Conservation (phyloP, 2,113 vertebrate species). For the Scartelaos histophorus region DNA sequence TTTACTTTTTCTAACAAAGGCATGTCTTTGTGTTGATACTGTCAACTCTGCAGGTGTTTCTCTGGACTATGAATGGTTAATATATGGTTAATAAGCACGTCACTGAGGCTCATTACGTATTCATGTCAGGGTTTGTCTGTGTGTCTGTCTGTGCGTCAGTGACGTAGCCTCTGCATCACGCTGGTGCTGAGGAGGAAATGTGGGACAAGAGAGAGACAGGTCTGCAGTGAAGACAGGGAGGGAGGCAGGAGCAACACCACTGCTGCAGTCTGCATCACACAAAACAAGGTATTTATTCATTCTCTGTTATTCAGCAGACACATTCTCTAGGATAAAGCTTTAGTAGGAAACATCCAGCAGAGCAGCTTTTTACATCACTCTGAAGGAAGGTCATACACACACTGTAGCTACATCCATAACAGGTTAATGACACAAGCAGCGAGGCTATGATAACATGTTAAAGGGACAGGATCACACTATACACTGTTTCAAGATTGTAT, state of each 20-base stretch:
- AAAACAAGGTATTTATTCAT: slow-evolving; percentile 25
- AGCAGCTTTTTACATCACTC: not conserved
- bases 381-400: slow-evolving; percentile 25
- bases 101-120: slow-evolving; percentile 9
- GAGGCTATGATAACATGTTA: not conserved
- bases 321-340: not conserved
- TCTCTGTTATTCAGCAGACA: not conserved
- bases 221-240: slow-evolving; percentile 21
- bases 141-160: slow-evolving; percentile 17
- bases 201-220: slow-evolving; percentile 45
- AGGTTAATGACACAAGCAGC: not conserved
- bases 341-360: not conserved
- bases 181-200: slow-evolving; percentile 42
- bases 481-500: not conserved
- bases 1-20: too few species aligned
- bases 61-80: slow-evolving; percentile 31
- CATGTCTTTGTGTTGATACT: not conserved
- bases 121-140: slow-evolving; percentile 29
- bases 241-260: not conserved
- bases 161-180: slow-evolving; percentile 52
- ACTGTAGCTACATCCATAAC: not conserved
- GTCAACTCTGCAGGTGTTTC: not conserved
- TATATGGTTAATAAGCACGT: too few species aligned
- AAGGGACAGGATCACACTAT: not conserved
- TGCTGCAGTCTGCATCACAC: slow-evolving; percentile 9